These are phyloP conservation scores for Cetoscarus ocellatus DNA, from an alignment of 2,797 vertebrate genomes.

Conservation along the genomic window DNA sequence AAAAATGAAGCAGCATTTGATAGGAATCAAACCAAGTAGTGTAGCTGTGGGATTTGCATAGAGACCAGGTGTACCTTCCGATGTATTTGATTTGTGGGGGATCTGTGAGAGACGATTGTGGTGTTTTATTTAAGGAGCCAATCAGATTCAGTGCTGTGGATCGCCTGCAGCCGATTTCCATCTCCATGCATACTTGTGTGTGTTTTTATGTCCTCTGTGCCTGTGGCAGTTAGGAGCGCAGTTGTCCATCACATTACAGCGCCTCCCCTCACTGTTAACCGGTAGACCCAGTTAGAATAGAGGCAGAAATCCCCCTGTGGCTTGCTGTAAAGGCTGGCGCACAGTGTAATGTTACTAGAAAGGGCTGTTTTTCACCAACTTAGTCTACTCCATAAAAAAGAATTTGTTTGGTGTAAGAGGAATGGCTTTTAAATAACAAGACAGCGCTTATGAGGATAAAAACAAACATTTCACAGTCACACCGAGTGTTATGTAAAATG, in stretches of 20 bases:
- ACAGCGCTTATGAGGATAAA: no score
- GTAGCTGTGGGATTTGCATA: constrained; percentile 30
- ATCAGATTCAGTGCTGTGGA: constrained; percentile 26
- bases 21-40: constrained; percentile 21
- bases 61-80: constrained; percentile 29
- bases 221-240: neutral
- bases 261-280: constrained; percentile 1
- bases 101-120: constrained; percentile 2
- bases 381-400: no score
- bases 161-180: constrained; percentile 40
- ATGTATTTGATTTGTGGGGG: constrained; percentile 26
- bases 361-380: constrained; percentile 5
- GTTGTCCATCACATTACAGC: constrained; percentile 14
- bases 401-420: no score
- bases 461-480: no score
- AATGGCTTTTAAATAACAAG: no score
- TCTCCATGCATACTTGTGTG: constrained; percentile 13
- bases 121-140: constrained; percentile 33
- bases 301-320: neutral
- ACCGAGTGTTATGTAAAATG: no score
- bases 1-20: constrained; percentile 13
- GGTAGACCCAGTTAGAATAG: neutral
- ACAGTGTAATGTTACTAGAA: no score
- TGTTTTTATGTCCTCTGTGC: constrained; percentile 5
- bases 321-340: neutral